Percentiles rank a stretch among this genome's conserved stretches.
phyloP scores from a whole-genome alignment of 2,113 vertebrate species.

The Mobula birostris region DNA sequence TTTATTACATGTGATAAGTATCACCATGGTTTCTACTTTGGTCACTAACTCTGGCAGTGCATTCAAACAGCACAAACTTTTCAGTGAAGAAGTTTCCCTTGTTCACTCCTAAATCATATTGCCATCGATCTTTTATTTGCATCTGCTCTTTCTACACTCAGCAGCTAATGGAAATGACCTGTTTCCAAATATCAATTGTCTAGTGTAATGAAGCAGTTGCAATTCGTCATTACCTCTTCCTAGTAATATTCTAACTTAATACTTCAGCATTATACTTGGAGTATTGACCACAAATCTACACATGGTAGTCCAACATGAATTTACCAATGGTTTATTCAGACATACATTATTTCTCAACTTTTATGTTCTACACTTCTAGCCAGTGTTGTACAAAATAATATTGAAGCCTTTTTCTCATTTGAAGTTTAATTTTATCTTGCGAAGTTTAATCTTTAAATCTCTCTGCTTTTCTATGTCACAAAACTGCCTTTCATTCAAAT shows the following conservation, averaged over 20 bases:
- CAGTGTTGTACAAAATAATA: background rate
- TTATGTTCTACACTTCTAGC: background rate
- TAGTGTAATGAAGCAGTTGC: background rate
- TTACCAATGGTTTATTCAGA: background rate
- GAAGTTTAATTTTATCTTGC: background rate
- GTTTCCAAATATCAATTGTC: background rate
- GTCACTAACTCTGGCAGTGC: background rate
- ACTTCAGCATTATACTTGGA: background rate
- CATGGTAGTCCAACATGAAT: background rate
- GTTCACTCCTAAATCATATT: background rate
- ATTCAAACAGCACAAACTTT: background rate
- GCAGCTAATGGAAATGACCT: background rate
- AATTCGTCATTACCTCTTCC: background rate
- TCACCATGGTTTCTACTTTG: background rate
- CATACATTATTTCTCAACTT: background rate
- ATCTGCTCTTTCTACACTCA: background rate
- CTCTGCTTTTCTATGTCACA: background rate
- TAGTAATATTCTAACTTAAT: background rate
- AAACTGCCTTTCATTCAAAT: background rate
- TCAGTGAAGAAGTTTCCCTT: background rate
- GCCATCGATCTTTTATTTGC: background rate
- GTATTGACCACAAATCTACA: background rate
- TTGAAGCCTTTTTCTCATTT: background rate
- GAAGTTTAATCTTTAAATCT: background rate
- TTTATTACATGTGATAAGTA: background rate